Evolutionary conservation across 2,888 invertebrate species (phyloP).

Genomic region (Protonemura montana): DNA sequence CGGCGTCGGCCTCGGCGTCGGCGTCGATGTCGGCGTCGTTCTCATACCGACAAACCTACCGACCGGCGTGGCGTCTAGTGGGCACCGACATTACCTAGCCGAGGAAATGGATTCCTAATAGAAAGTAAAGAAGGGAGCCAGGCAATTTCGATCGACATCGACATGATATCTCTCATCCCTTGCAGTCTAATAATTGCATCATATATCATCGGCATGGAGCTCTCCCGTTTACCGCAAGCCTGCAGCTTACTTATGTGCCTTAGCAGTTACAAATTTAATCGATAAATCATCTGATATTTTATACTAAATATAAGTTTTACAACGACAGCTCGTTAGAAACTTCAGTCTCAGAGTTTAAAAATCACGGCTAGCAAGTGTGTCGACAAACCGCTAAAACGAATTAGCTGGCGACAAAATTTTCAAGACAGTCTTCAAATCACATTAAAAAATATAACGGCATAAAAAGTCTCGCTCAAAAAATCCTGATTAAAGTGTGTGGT

Average conservation of each 20-base stretch:
- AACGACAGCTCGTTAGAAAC: conserved; percentile 9
- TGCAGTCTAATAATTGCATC: conserved; percentile 39
- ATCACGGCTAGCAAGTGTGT: background rate
- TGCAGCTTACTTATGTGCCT: conserved; percentile 18
- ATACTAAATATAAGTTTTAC: conserved; percentile 33
- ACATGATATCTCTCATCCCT: conserved; percentile 34
- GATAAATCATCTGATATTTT: conserved; percentile 34
- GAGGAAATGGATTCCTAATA: conserved; percentile 39
- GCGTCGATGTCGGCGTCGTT: background rate
- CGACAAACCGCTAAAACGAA: background rate
- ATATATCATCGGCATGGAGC: conserved; percentile 23
- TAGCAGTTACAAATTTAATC: conserved; percentile 36
- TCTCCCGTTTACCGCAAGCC: conserved; percentile 37
- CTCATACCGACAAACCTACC: background rate
- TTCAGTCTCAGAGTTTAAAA: background rate
- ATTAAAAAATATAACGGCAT: too few species aligned
- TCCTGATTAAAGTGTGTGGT: too few species aligned
- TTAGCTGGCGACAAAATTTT: background rate
- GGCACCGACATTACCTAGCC: background rate
- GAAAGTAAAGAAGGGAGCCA: conserved; percentile 30
- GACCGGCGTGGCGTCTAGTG: background rate
- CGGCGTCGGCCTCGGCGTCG: background rate
- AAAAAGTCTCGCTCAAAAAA: too few species aligned
- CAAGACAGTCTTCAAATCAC: background rate
- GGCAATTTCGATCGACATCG: conserved; percentile 39